Base-by-base conservation (phyloP, 2,113 vertebrate species). In the Origma solitaria region DNA sequence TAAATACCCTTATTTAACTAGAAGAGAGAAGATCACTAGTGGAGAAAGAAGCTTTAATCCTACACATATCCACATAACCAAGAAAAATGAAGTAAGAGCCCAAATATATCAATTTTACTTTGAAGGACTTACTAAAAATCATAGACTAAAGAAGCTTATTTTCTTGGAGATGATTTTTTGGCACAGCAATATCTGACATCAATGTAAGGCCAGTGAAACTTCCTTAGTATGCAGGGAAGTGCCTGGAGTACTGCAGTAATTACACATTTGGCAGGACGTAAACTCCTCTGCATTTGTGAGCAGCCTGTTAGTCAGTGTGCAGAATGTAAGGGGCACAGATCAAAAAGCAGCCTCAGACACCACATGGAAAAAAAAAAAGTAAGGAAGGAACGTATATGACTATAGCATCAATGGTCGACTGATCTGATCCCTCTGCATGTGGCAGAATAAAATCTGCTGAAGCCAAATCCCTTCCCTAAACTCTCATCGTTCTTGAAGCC, bases 101-200 rank as follows among this genome's bases (percentile, higher is more conserved):
- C 66, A 93, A 82, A 94, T 94, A 94, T 89, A 95, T 97, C 96
- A 96, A 89, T 97, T 97, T 95, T 94, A 96, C 96, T 96, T 97
- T 96, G 77, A 95, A 96, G 83, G 91, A 91, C 92, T 95, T 96
- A 95, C 54, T 78, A 76, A 95, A 96, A 92, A 56, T 18, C 82
- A 84, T 37, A 61, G 45, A 75, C 68, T 94, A 96, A 97, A 96
- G 95, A 53, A 94, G 96, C 85, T 96, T 97, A 97, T 91, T 95
- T 94, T 92, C 91, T 91, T 22, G 80, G 64, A 89, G 90, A 84
- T 58, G 70, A 58, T 90, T 90, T 82, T 77, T 92, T 86, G 44
- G 64, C 80, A 82, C 64, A 80, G 88, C 50, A 88, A 16, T 84
- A 88, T 85, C 82, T 65, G 96, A 93, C 94, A 95, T 70, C 96